Conservation (phyloP, 2,888 invertebrate genomes). For the Galerucella nymphaeae region DNA sequence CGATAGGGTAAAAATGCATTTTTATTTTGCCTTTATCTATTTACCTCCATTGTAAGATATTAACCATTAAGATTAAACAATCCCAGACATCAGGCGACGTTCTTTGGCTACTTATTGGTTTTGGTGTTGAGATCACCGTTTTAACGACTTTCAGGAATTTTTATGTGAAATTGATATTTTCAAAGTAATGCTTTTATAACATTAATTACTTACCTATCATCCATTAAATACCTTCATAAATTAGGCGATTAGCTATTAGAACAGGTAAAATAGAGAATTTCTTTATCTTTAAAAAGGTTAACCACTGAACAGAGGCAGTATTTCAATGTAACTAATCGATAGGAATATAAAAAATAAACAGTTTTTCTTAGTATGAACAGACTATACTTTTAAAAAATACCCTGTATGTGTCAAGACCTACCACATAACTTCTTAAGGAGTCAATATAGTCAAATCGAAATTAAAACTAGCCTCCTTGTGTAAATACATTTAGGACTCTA, state of each 20-base stretch:
- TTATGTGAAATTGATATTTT: constrained; percentile 30
- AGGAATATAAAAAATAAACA: too few species aligned
- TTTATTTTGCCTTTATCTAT: background rate
- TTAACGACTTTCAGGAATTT: constrained; percentile 28
- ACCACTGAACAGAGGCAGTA: background rate
- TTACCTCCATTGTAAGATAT: constrained; percentile 20
- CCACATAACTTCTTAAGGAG: constrained; percentile 13
- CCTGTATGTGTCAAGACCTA: background rate
- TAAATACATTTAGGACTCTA: constrained; percentile 43
- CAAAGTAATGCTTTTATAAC: constrained; percentile 36
- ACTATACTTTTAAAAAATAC: background rate
- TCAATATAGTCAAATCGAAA: constrained; percentile 27
- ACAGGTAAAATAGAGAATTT: constrained; percentile 10
- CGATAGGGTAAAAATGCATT: background rate
- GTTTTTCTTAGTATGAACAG: too few species aligned
- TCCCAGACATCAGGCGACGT: constrained; percentile 15
- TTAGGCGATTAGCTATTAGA: constrained; percentile 28
- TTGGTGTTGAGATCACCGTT: constrained; percentile 19
- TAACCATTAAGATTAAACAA: constrained; percentile 12
- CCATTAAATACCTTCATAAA: constrained; percentile 38
- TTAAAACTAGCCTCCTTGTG: constrained; percentile 36
- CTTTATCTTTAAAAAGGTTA: background rate
- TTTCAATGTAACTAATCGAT: background rate
- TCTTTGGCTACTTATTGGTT: constrained; percentile 15
- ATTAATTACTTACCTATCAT: constrained; percentile 39